Evolutionary conservation across 2,888 invertebrate genomes (phyloP), one percentile per base, ranked within the genome.

Genomic region (Cerastoderma edule): DNA sequence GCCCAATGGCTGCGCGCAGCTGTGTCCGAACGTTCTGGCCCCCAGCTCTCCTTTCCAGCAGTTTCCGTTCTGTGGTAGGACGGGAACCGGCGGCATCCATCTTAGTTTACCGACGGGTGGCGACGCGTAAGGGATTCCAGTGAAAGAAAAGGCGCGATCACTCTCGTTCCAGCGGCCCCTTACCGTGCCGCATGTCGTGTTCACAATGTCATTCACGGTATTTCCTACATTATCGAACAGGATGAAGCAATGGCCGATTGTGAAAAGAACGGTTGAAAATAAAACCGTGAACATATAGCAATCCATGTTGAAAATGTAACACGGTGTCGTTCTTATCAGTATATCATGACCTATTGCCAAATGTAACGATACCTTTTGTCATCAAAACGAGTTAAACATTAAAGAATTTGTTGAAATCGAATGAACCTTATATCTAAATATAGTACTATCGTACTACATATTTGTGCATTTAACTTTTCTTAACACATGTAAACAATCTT

Each of bases 61-160:
- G 19, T 80, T 83, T 1, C 72, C 57, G 1, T 63, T 50, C 5
- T 67, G 54, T 19, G 19, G 50, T 2, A 39, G 63, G 5, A 71
- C 19, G 10, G 69, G 75, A 27, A 66, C 60, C 0, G 88, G 87
- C 6, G 74, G 74, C 32, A 71, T 76, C 88, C 88, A 88, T 57
- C 88, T 50, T 48, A 76, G 30, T 13, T 46, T 32, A 16, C 78
- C 76, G 1, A 78, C 54, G 1, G 88, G 87, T 8, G 88, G 87
- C 8, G 69, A 54, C 3, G 88, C 86, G 50, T 86, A 87, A 0
- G 87, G 88, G 64, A 88, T 86, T 44, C 87, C 88, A 35, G 71
- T 69, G 63, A 85, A 88, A 1, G 78, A 73, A 63, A 65, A 77
- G 0, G 78, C 80, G 0, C 2, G 32, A 32, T 32, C 33, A 0